phyloP scores from a whole-genome alignment of 2,113 vertebrate genomes.

The Cyprinodon brontotheroides region DNA sequence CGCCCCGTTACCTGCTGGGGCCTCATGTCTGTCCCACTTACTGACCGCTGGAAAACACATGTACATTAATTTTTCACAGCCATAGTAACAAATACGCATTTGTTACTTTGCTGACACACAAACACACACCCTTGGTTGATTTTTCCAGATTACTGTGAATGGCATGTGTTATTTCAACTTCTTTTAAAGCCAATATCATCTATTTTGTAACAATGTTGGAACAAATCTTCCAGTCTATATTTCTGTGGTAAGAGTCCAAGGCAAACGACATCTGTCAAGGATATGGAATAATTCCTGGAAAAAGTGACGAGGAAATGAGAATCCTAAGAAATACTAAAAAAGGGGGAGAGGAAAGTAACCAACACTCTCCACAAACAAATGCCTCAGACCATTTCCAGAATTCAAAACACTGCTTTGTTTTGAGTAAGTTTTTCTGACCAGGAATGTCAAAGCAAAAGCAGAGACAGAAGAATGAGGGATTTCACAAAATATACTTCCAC shows the following conservation, averaged over 20 bases:
- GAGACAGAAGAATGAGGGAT: background rate
- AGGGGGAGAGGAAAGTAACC: conserved; percentile 1
- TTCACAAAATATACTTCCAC: background rate
- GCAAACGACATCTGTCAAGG: conserved; percentile 43
- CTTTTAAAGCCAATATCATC: conserved; percentile 66
- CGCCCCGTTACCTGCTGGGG: conserved; percentile 66
- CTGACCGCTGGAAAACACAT: conserved; percentile 59
- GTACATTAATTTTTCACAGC: conserved; percentile 38
- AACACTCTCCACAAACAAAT: background rate
- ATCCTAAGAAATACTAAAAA: background rate
- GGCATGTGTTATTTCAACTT: conserved; percentile 56
- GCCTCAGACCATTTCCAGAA: background rate
- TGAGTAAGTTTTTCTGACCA: background rate
- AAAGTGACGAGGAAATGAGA: background rate
- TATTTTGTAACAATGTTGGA: conserved; percentile 55
- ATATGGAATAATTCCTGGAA: conserved; percentile 41
- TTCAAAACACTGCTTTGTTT: background rate
- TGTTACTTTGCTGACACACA: conserved; percentile 5
- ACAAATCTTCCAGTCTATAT: conserved; percentile 65
- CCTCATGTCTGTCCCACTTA: conserved; percentile 49
- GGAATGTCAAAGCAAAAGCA: background rate
- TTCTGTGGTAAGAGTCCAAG: conserved; percentile 61
- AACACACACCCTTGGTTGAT: conserved; percentile 11
- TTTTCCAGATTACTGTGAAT: conserved; percentile 51
- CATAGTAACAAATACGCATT: conserved; percentile 46